phyloP scores from a whole-genome alignment of 2,888 invertebrate genomes.

The Parascotia fuliginaria region DNA sequence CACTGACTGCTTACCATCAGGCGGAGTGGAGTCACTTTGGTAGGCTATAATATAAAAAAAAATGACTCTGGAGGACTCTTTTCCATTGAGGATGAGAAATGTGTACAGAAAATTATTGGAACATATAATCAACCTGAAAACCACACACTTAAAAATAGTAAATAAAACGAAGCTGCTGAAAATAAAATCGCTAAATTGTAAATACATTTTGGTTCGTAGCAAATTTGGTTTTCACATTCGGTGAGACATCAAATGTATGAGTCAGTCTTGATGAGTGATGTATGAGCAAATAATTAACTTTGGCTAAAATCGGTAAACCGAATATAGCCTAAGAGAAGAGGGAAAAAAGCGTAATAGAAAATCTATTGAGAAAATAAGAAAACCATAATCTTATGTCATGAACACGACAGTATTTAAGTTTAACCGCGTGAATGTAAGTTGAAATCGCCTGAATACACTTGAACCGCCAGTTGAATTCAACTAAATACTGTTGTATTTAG shows the following conservation, averaged over 20 bases:
- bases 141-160: constrained; percentile 8
- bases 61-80: too few relatives aligned
- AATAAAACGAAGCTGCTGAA: constrained; percentile 31
- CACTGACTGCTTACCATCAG: too few relatives aligned
- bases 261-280: constrained; percentile 44
- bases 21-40: too few relatives aligned
- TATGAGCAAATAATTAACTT: constrained; percentile 37
- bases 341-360: neutral
- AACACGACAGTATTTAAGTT: too few relatives aligned
- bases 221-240: constrained; percentile 62
- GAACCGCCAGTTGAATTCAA: too few relatives aligned
- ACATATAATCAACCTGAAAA: constrained; percentile 2
- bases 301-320: constrained; percentile 1
- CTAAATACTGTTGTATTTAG: too few relatives aligned
- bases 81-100: too few relatives aligned
- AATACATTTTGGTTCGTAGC: constrained; percentile 56
- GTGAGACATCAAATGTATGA: constrained; percentile 46
- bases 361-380: neutral
- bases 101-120: too few relatives aligned
- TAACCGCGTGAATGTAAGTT: too few relatives aligned
- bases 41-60: too few relatives aligned
- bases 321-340: constrained; percentile 4
- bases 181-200: constrained; percentile 18
- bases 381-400: too few relatives aligned
- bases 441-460: too few relatives aligned